phyloP scores from a whole-genome alignment of 2,113 vertebrate species.

The Prinia subflava region DNA sequence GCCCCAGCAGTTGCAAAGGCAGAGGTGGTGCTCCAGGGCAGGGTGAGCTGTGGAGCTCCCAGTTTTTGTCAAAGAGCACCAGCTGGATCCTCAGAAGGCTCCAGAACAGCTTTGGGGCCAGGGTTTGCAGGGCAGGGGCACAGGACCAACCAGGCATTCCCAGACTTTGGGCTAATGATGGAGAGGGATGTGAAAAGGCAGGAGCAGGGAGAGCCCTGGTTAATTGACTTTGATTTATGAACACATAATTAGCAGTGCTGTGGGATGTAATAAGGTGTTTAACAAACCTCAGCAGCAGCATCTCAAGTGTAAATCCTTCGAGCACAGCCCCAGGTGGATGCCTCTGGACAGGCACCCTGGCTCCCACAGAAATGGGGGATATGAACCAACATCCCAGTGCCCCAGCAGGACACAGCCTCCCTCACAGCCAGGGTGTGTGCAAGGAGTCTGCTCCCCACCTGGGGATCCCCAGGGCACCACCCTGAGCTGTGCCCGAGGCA shows the following conservation, averaged over 20 bases:
- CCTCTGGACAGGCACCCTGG: too few species aligned
- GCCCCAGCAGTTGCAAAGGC: not conserved
- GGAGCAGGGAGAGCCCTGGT: not conserved
- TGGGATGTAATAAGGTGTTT: not conserved
- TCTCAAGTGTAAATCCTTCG: not conserved
- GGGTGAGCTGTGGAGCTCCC: not conserved
- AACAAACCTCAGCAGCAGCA: not conserved
- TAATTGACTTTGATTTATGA: constrained; percentile 24
- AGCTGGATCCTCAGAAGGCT: not conserved
- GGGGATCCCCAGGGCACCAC: too few species aligned
- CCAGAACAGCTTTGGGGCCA: not conserved
- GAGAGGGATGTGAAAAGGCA: not conserved
- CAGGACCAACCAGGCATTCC: not conserved
- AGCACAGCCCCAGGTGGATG: not conserved
- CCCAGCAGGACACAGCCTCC: not conserved
- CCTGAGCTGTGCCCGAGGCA: not conserved
- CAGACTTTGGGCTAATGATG: not conserved
- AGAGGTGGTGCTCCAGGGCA: fast-evolving
- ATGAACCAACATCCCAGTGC: not conserved
- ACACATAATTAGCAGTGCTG: not conserved
- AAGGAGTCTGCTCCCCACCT: not conserved
- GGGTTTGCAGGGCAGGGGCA: not conserved
- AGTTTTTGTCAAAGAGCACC: not conserved
- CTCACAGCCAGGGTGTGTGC: fast-evolving
- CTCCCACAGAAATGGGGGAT: not conserved